phyloP scores from a whole-genome alignment of 2,888 invertebrate species.

The Myathropa florea region DNA sequence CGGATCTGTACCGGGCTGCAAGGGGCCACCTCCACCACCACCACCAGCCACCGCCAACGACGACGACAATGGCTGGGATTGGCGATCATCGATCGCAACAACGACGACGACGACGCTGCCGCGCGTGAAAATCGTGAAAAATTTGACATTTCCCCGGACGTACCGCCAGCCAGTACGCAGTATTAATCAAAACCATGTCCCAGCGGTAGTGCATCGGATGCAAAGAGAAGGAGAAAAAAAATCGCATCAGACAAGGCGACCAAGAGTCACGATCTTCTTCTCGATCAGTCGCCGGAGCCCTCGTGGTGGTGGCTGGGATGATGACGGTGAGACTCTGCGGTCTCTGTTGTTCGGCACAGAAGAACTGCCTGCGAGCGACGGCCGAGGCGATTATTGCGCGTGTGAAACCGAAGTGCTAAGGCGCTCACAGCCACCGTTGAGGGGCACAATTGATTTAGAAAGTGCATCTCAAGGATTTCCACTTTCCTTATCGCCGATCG shows the following conservation, averaged over 20 bases:
- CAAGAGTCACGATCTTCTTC: slow-evolving; percentile 64
- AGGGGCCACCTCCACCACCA: not conserved
- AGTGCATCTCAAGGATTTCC: slow-evolving; percentile 60
- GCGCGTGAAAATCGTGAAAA: slow-evolving; percentile 57
- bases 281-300: slow-evolving; percentile 10
- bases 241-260: slow-evolving; percentile 44
- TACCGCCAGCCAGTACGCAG: slow-evolving; percentile 44
- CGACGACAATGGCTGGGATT: not conserved
- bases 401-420: slow-evolving; percentile 46
- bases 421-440: slow-evolving; percentile 8
- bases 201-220: slow-evolving; percentile 4
- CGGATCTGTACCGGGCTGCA: slow-evolving; percentile 5
- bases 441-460: slow-evolving; percentile 62
- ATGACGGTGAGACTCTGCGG: slow-evolving; percentile 48
- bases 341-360: slow-evolving; percentile 3
- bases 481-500: slow-evolving; percentile 56
- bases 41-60: slow-evolving; percentile 20
- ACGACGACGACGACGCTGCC: not conserved
- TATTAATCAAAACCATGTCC: slow-evolving; percentile 64
- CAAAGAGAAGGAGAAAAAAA: slow-evolving; percentile 3
- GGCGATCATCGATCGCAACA: not conserved
- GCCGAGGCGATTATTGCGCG: slow-evolving; percentile 32
- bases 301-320: not conserved
- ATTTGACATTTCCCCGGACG: slow-evolving; percentile 57
- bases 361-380: not conserved